Base-by-base conservation (phyloP, 2,888 invertebrate species). In the Eledone cirrhosa region DNA sequence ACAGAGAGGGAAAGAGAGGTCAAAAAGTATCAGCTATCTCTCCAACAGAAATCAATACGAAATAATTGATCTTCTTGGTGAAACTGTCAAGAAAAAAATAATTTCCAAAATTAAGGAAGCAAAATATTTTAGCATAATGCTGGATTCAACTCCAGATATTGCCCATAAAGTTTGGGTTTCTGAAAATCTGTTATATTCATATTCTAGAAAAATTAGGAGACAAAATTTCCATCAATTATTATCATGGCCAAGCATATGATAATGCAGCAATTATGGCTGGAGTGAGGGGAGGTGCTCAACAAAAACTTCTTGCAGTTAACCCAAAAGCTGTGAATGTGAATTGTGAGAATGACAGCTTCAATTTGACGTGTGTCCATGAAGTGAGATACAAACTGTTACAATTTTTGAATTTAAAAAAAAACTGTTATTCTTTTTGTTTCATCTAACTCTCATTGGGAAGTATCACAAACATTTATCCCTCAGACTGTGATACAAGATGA, bases 101-200 rank as follows among this genome's bases (percentile, higher is more conserved):
- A 63, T 14, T 63, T 63, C 63, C 63, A 8, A 63, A 63, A 63
- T 63, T 3, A 63, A 63, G 14, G 63, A 41, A 11, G 63, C 63
- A 63, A 63, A 63, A 63, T 63, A 63, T 14, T 63, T 63, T 2
- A 63, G 63, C 63, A 63, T 63, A 63, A 63, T 63, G 63, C 63
- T 63, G 63, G 63, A 63, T 63, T 63, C 63, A 63, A 63, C 63
- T 63, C n/a, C 63, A 63, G 63, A 63, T 63, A 63, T 63, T 63
- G 4, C 63, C 63, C 63, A 63, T 63, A 16, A 63, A 63, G 63
- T 13, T 63, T 16, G 14, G 63, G 63, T 63, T 63, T 63, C 63
- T 27, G 63, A 63, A 63, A 63, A 13, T 63, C 13, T 63, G 14
- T 63, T 63, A 63, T 16, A 27, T 63, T 13, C 63, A 63, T 63